Conservation (phyloP, 2,888 invertebrate genomes). For the Odontocolon sp. region DNA sequence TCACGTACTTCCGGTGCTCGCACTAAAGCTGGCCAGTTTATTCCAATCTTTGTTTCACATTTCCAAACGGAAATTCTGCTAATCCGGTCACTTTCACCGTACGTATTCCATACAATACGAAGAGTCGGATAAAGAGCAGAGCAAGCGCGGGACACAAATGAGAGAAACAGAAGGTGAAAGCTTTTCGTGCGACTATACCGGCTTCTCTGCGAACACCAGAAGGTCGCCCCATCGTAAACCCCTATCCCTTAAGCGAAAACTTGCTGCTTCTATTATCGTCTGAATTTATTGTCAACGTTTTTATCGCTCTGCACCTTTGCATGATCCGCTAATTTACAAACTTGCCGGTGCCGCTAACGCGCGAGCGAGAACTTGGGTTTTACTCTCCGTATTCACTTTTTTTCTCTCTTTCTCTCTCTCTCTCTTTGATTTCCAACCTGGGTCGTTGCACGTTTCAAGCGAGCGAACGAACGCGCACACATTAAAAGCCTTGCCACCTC, state of each 20-base stretch:
- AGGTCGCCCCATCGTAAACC: conserved; percentile 21
- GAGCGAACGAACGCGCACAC: neutral
- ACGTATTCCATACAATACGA: neutral
- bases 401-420: conserved; percentile 17
- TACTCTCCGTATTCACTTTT: neutral
- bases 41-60: no score
- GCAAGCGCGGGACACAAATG: neutral
- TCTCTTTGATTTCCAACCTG: conserved; percentile 30
- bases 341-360: conserved; percentile 60
- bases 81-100: no score
- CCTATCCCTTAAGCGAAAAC: conserved; percentile 13
- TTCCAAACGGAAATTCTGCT: no score
- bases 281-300: conserved; percentile 71
- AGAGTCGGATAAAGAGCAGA: neutral
- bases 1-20: no score
- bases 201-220: no score
- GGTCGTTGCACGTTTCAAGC: conserved; percentile 38
- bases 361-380: neutral
- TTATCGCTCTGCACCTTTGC: conserved; percentile 58
- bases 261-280: conserved; percentile 62
- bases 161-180: neutral
- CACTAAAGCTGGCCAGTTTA: no score
- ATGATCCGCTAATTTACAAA: conserved; percentile 70
- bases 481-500: conserved; percentile 5
- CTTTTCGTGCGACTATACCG: conserved; percentile 34